These are phyloP conservation scores for Galemys pyrenaicus DNA, from an alignment of 2,113 vertebrate species.

Conservation along the genomic window DNA sequence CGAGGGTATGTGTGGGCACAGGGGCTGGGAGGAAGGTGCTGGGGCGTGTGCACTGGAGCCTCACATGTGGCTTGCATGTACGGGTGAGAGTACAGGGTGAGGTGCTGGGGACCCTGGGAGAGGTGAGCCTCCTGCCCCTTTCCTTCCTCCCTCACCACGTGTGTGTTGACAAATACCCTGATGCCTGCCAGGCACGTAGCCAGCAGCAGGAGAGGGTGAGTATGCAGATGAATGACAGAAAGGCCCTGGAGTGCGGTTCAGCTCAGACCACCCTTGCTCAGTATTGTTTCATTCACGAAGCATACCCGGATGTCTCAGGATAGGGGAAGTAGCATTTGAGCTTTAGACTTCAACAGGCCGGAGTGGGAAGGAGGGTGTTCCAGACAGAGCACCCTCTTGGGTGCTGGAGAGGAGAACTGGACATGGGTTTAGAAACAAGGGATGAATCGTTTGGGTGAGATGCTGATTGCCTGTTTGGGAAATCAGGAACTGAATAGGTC, in stretches of 20 bases:
- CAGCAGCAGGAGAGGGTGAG: not conserved
- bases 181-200: not conserved
- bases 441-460: not conserved
- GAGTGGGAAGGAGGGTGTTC: not conserved
- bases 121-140: not conserved
- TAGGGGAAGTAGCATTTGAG: not conserved
- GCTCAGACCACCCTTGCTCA: not conserved
- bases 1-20: constrained; percentile 85
- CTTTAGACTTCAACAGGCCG: not conserved
- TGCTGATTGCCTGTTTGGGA: not conserved
- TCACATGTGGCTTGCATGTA: not conserved
- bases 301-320: not conserved
- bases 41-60: not conserved
- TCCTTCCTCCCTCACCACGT: not conserved
- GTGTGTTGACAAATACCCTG: not conserved
- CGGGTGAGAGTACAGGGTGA: fast-evolving
- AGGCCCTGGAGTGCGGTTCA: not conserved
- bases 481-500: not conserved
- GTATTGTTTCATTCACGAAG: not conserved
- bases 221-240: not conserved
- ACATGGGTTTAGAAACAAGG: not conserved
- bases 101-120: not conserved
- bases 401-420: not conserved
- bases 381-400: not conserved
- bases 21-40: not conserved